A percentile compares a stretch with the other conserved stretches of the same genome.
phyloP scores from a whole-genome alignment of 2,888 invertebrate genomes.

The Caenorhabditis auriculariae region DNA sequence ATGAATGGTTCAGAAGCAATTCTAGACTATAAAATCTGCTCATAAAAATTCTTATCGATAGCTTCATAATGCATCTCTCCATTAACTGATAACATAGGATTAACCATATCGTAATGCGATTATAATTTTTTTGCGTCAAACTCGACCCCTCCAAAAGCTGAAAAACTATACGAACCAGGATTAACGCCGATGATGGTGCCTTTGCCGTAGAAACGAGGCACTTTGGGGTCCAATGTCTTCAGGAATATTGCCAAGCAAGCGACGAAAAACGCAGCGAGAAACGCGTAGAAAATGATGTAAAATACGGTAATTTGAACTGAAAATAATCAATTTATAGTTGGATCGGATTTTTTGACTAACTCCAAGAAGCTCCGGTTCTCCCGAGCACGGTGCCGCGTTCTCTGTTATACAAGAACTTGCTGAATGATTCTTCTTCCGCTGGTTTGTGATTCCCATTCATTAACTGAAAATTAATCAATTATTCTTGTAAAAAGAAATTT shows the following conservation, averaged over 20 bases:
- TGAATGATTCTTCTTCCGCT: conserved; percentile 45
- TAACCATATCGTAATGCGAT: too few relatives aligned
- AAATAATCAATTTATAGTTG: conserved; percentile 63
- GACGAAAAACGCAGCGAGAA: conserved; percentile 88
- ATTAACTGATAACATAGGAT: too few relatives aligned
- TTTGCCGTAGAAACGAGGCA: conserved; percentile 86
- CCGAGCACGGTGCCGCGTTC: conserved; percentile 56
- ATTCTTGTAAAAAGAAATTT: too few relatives aligned
- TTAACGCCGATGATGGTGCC: conserved; percentile 86
- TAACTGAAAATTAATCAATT: too few relatives aligned
- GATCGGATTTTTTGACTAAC: conserved; percentile 31
- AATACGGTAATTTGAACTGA: conserved; percentile 91
- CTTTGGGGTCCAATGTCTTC: conserved; percentile 81
- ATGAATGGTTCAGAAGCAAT: too few relatives aligned
- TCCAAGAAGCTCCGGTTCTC: conserved; percentile 59
- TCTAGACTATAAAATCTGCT: too few relatives aligned
- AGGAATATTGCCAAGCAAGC: conserved; percentile 91
- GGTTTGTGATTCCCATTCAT: conserved; percentile 55
- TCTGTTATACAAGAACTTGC: conserved; percentile 58
- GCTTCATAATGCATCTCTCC: too few relatives aligned
- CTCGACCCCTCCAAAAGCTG: too few relatives aligned
- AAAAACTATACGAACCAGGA: conserved; percentile 74
- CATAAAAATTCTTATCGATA: too few relatives aligned
- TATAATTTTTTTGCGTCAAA: too few relatives aligned
- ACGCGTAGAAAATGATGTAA: conserved; percentile 91